phyloP scores from a whole-genome alignment of 1,140 invertebrate genomes.

The Zaprionus kolodkinae region DNA sequence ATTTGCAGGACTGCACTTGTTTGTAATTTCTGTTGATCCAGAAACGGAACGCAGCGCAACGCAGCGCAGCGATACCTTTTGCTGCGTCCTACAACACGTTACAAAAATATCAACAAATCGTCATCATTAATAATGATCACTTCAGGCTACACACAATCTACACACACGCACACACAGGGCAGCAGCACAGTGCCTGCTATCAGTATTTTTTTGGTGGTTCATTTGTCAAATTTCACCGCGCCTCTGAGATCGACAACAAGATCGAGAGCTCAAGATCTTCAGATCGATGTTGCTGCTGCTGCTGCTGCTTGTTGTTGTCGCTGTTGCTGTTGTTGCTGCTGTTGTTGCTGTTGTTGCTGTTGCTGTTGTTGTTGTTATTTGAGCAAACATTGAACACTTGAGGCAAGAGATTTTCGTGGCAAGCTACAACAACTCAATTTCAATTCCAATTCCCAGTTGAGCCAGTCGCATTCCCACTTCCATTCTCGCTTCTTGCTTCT shows the following conservation, averaged over 20 bases:
- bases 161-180: constrained; percentile 35
- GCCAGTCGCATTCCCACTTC: constrained; percentile 3
- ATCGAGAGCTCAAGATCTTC: constrained; percentile 58
- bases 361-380: constrained; percentile 80
- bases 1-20: constrained; percentile 73
- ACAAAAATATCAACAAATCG: constrained; percentile 84
- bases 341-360: constrained; percentile 34
- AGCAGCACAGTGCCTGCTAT: constrained; percentile 47
- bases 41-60: constrained; percentile 25
- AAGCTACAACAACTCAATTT: constrained; percentile 80
- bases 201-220: constrained; percentile 59
- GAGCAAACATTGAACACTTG: constrained; percentile 83
- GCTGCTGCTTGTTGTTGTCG: constrained; percentile 31
- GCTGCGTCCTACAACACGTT: constrained; percentile 62
- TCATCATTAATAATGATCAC: constrained; percentile 84
- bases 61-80: constrained; percentile 5
- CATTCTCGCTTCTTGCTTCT: background rate
- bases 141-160: constrained; percentile 58
- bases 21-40: constrained; percentile 76
- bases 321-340: constrained; percentile 20
- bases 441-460: constrained; percentile 28
- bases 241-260: constrained; percentile 64
- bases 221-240: constrained; percentile 82
- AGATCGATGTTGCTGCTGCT: constrained; percentile 50
- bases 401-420: constrained; percentile 80